A percentile compares a stretch with the other conserved stretches of the same genome.
Evolutionary conservation across 2,888 invertebrate genomes (phyloP).

Genomic region (Campopleginae sp.): DNA sequence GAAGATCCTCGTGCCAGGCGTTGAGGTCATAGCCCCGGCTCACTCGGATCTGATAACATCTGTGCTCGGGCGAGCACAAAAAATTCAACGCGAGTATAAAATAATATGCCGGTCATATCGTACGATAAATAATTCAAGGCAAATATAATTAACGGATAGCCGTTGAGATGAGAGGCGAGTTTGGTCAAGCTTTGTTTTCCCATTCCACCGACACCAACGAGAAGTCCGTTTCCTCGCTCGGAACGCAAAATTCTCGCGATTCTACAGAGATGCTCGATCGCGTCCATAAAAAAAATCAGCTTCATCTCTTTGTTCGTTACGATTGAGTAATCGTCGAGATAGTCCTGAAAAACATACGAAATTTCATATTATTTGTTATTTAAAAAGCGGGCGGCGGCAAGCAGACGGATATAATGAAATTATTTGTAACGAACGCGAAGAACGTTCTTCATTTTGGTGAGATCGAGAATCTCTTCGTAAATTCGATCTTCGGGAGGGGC

Average conservation of each 20-base stretch:
- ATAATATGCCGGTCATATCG: too few relatives aligned
- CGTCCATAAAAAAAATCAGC: slow-evolving; percentile 95
- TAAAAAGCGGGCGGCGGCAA: too few relatives aligned
- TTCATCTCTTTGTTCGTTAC: slow-evolving; percentile 92
- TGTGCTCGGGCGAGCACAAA: slow-evolving; percentile 72
- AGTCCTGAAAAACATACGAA: slow-evolving; percentile 87
- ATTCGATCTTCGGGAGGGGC: slow-evolving; percentile 89
- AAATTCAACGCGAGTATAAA: neutral
- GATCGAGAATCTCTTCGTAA: slow-evolving; percentile 93
- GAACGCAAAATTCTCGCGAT: slow-evolving; percentile 93
- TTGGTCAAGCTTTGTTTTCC: slow-evolving; percentile 95
- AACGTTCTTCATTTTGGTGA: slow-evolving; percentile 89
- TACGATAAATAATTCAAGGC: too few relatives aligned
- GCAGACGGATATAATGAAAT: too few relatives aligned
- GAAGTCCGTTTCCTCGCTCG: slow-evolving; percentile 94
- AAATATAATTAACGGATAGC: slow-evolving; percentile 87
- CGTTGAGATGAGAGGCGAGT: slow-evolving; percentile 93
- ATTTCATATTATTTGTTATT: too few relatives aligned
- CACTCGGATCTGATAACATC: slow-evolving; percentile 95
- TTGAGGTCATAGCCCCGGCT: slow-evolving; percentile 93
- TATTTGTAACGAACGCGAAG: slow-evolving; percentile 86
- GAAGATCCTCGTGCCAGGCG: slow-evolving; percentile 94
- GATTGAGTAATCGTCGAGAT: slow-evolving; percentile 93
- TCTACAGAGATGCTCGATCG: slow-evolving; percentile 94
- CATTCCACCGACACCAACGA: slow-evolving; percentile 96